Evolutionary conservation across 2,113 vertebrate genomes (phyloP).

Genomic region (Lanius ludovicianus): DNA sequence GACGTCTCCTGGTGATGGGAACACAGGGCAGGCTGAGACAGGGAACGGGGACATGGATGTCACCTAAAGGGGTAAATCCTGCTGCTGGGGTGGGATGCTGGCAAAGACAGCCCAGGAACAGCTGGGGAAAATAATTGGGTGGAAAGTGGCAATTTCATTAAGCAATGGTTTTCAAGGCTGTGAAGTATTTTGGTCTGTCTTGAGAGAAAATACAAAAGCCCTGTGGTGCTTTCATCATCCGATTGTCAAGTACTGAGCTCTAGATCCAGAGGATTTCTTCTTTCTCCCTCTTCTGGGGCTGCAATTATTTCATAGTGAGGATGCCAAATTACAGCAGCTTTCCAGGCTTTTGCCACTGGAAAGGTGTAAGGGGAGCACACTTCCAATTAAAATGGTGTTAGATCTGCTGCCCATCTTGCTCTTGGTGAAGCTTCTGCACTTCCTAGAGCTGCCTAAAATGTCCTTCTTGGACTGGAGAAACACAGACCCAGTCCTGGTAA

Average conservation of each 20-base stretch:
- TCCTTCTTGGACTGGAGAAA: neutral
- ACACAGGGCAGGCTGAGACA: neutral
- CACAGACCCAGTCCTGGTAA: neutral
- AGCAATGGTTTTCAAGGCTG: neutral
- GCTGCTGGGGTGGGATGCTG: neutral
- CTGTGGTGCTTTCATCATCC: neutral
- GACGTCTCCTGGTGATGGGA: neutral
- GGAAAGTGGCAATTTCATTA: neutral
- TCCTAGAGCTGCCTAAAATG: neutral
- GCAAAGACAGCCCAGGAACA: neutral
- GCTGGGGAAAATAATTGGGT: neutral
- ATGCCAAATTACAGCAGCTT: neutral
- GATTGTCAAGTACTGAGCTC: neutral
- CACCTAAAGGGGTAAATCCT: neutral
- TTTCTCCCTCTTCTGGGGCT: neutral
- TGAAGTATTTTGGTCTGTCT: neutral
- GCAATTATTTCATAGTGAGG: neutral
- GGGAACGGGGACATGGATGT: neutral
- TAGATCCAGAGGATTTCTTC: neutral
- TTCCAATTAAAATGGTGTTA: neutral
- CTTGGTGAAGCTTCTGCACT: neutral
- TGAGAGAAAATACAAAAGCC: neutral
- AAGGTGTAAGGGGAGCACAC: neutral
- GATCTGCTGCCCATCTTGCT: neutral
- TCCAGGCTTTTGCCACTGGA: neutral